phyloP scores from a whole-genome alignment of 1,140 invertebrate species.

The Hyles vespertilio region DNA sequence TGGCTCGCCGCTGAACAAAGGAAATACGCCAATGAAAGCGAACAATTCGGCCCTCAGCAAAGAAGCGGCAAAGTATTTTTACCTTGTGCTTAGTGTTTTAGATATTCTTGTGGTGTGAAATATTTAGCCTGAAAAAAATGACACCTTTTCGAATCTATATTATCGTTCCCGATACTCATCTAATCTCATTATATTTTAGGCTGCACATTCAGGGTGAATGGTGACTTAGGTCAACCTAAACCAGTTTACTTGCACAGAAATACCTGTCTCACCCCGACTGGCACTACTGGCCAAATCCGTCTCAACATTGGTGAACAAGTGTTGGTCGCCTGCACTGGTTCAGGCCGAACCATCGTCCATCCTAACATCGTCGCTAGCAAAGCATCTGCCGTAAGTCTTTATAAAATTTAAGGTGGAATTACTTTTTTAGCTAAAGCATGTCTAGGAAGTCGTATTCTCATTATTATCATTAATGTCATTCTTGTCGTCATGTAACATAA shows the following conservation, averaged over 20 bases:
- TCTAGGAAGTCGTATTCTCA: too few species aligned
- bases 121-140: too few species aligned
- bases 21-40: conserved; percentile 36
- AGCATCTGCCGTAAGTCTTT: conserved; percentile 41
- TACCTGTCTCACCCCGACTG: conserved; percentile 33
- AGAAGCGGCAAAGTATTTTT: conserved; percentile 38
- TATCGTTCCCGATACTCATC: too few species aligned
- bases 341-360: conserved; percentile 37
- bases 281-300: conserved; percentile 41
- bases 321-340: conserved; percentile 45
- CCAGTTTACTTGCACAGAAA: conserved; percentile 48
- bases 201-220: conserved; percentile 52
- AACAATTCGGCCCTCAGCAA: conserved; percentile 1
- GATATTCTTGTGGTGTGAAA: too few species aligned
- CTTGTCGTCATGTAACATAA: too few species aligned
- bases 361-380: conserved; percentile 33
- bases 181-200: conserved; percentile 23
- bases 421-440: too few species aligned
- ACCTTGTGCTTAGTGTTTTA: not conserved
- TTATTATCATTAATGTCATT: too few species aligned
- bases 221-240: conserved; percentile 59
- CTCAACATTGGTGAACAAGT: conserved; percentile 44
- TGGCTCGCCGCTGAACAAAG: conserved; percentile 47
- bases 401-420: too few species aligned
- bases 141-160: too few species aligned